These are phyloP conservation scores for Turritopsis rubra DNA, from an alignment of 30 jellyfish, hydroid and myxozoan species.

Conservation along the genomic window DNA sequence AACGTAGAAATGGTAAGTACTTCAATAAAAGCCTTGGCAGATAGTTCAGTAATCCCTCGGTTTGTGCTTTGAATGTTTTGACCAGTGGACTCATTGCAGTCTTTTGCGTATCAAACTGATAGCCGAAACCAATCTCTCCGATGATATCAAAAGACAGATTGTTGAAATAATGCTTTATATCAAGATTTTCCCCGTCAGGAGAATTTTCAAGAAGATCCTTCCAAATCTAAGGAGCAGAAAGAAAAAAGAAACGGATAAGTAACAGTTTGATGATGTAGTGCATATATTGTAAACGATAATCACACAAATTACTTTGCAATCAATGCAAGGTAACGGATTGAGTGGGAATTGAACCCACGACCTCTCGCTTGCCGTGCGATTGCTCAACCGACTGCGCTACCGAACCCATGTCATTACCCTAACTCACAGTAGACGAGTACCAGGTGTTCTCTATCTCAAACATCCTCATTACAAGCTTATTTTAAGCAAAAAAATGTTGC, in stretches of 20 bases:
- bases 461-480: no score
- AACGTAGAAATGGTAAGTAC: neutral
- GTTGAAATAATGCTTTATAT: neutral
- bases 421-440: no score
- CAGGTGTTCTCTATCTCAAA: no score
- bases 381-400: no score
- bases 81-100: neutral
- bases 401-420: no score
- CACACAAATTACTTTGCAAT: no score
- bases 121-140: slow-evolving; percentile 24
- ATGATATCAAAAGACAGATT: slow-evolving; percentile 2
- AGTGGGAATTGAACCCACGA: no score
- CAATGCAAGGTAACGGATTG: no score
- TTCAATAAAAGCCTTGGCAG: neutral
- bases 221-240: neutral
- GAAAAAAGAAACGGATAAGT: neutral
- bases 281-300: no score
- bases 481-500: no score
- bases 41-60: neutral
- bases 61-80: neutral
- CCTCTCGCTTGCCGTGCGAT: no score
- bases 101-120: neutral
- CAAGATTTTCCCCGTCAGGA: neutral
- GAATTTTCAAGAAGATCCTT: neutral
- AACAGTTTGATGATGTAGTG: no score